Conservation (phyloP, 2,888 invertebrate genomes). For the Plusia festucae region DNA sequence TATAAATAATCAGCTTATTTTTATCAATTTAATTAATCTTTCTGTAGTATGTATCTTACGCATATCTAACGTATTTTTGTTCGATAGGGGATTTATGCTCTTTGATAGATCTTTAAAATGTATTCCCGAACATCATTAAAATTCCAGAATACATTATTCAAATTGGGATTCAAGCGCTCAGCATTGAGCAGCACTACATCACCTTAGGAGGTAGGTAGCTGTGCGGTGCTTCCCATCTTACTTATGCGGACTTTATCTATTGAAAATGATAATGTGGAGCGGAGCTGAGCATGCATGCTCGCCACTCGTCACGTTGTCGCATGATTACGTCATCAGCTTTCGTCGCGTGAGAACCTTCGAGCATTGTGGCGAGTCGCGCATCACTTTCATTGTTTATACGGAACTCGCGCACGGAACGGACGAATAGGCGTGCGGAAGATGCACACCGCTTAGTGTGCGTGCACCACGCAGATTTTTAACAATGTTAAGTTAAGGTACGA, state of each 20-base stretch:
- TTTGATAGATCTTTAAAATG: background rate
- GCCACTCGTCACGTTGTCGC: slow-evolving; percentile 53
- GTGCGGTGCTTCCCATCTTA: slow-evolving; percentile 21
- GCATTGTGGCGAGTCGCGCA: slow-evolving; percentile 69
- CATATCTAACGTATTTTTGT: too few species aligned
- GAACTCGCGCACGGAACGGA: slow-evolving; percentile 62
- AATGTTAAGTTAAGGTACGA: slow-evolving; percentile 22
- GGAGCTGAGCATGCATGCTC: slow-evolving; percentile 20
- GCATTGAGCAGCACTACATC: background rate
- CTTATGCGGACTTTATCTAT: slow-evolving; percentile 43
- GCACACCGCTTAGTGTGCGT: slow-evolving; percentile 24
- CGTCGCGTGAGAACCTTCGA: slow-evolving; percentile 84
- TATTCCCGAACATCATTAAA: background rate
- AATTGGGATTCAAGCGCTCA: background rate
- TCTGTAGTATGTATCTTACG: too few species aligned
- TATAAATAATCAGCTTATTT: too few species aligned
- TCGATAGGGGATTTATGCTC: too few species aligned
- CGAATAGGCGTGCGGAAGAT: slow-evolving; percentile 54
- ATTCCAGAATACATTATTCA: background rate
- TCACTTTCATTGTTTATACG: slow-evolving; percentile 82
- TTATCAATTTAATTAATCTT: too few species aligned
- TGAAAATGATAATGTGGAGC: slow-evolving; percentile 42
- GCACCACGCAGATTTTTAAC: slow-evolving; percentile 39
- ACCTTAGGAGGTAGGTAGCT: slow-evolving; percentile 14
- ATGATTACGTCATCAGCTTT: slow-evolving; percentile 81